These are phyloP conservation scores for Platycercus adscitus DNA, from an alignment of 2,113 vertebrate genomes.

Conservation along the genomic window DNA sequence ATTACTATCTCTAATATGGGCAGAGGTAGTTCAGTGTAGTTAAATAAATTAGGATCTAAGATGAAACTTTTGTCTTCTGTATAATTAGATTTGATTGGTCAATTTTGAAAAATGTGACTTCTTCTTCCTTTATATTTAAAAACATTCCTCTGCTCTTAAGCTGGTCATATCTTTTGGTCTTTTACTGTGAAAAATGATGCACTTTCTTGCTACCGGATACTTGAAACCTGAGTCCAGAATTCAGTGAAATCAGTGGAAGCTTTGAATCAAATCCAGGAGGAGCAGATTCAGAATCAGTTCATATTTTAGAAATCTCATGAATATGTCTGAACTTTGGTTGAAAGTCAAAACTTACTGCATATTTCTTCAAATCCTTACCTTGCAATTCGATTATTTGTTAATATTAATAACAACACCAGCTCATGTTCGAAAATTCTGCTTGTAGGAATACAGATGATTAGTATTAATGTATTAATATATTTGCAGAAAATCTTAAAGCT, in stretches of 20 bases:
- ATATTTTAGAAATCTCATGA: neutral
- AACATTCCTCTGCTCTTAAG: neutral
- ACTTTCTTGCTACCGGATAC: neutral
- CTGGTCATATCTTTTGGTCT: neutral
- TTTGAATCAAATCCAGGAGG: neutral
- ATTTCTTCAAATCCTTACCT: neutral
- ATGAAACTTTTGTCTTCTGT: too few relatives aligned
- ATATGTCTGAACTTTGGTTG: neutral
- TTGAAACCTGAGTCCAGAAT: neutral
- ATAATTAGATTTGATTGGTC: too few relatives aligned
- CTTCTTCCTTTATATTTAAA: too few relatives aligned
- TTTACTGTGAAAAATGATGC: neutral
- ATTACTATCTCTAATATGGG: neutral
- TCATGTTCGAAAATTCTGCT: neutral
- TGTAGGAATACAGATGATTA: neutral
- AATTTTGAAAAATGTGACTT: too few relatives aligned
- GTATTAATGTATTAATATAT: neutral
- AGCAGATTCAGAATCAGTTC: neutral
- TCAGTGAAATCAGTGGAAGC: neutral
- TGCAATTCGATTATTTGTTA: neutral
- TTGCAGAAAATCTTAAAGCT: neutral
- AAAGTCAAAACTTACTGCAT: neutral
- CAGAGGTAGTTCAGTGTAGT: neutral
- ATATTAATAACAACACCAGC: neutral
- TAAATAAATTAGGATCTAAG: too few relatives aligned